These are phyloP conservation scores for Lynx canadensis DNA, from an alignment of 2,113 vertebrate genomes.

Conservation along the genomic window DNA sequence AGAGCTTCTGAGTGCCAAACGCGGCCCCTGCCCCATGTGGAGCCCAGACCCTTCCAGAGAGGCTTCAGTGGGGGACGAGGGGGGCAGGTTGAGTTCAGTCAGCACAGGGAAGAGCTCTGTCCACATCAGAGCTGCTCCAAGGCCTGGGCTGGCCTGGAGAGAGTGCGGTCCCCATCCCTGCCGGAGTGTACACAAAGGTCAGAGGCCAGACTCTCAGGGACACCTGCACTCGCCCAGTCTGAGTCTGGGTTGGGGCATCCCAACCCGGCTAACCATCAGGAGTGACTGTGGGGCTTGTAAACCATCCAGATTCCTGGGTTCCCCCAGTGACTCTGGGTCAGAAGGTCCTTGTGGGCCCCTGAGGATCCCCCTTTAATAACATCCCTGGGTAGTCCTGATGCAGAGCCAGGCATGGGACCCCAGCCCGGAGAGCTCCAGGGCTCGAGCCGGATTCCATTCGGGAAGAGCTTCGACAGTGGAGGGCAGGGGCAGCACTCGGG, in stretches of 20 bases:
- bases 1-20: not conserved
- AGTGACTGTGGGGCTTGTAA: not conserved
- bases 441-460: not conserved
- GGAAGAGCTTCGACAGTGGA: not conserved
- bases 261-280: not conserved
- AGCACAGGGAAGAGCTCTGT: not conserved
- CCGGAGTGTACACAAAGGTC: not conserved
- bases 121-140: not conserved
- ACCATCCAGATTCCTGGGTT: not conserved
- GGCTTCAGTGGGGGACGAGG: not conserved
- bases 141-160: not conserved
- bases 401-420: not conserved
- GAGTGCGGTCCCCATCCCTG: not conserved
- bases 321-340: not conserved
- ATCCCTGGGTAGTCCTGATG: not conserved
- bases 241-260: not conserved
- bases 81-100: not conserved
- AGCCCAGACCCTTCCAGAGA: not conserved
- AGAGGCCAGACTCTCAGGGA: not conserved
- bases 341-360: not conserved
- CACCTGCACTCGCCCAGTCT: too few relatives aligned
- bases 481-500: fast-evolving
- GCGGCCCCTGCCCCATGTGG: not conserved
- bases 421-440: not conserved
- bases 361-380: not conserved